Percentiles rank a stretch among this genome's conserved stretches.
These are phyloP conservation scores for Baryphthengus martii DNA, from an alignment of 2,113 vertebrate species.

Conservation along the genomic window DNA sequence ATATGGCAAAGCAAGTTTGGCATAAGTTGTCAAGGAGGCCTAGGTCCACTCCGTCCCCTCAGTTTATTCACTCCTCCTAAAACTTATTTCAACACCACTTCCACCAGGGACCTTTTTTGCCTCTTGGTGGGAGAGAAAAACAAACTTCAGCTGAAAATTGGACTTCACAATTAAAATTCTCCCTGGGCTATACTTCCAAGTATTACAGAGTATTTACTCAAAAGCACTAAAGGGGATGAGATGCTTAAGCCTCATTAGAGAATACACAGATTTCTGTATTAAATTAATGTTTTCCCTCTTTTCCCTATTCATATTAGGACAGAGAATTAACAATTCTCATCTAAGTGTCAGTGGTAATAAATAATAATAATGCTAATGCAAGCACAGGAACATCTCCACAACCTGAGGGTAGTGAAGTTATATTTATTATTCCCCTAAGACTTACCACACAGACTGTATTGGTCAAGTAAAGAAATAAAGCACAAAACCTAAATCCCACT, in stretches of 20 bases:
- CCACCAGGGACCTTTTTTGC: background rate
- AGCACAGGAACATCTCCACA: background rate
- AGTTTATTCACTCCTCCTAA: background rate
- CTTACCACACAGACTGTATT: background rate
- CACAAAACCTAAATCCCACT: background rate
- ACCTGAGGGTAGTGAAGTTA: background rate
- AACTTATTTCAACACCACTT: background rate
- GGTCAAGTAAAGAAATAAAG: background rate
- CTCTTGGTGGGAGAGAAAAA: background rate
- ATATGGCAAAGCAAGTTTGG: background rate
- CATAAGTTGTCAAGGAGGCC: background rate
- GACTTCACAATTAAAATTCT: background rate
- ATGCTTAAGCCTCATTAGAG: background rate
- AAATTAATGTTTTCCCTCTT: constrained; percentile 28
- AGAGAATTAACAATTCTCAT: background rate
- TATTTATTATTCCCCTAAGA: background rate
- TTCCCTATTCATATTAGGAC: background rate
- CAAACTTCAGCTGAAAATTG: background rate
- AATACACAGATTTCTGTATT: background rate
- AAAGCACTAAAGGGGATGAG: background rate
- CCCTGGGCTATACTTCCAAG: background rate
- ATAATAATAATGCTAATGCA: background rate
- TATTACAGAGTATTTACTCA: background rate
- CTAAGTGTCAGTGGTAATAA: background rate
- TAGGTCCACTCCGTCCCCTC: background rate